These are phyloP conservation scores for Microtus agrestis DNA, from an alignment of 2,797 vertebrate genomes.

Conservation along the genomic window DNA sequence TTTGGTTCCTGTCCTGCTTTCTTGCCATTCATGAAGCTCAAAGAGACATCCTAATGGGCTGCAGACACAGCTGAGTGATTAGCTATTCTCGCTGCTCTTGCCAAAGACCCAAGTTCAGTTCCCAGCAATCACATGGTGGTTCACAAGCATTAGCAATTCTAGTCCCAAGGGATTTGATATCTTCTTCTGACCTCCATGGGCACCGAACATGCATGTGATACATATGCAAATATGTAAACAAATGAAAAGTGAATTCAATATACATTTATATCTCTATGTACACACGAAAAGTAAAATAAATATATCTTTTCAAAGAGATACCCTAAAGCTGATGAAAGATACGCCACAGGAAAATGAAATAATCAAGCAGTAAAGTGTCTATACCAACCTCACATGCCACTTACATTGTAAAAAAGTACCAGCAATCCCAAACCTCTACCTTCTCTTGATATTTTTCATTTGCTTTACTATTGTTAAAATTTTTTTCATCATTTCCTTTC, in stretches of 20 bases:
- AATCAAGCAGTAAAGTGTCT: not conserved
- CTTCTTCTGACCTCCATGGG: not conserved
- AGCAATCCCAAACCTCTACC: not conserved
- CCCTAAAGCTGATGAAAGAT: not conserved
- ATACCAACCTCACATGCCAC: not conserved
- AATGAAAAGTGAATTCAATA: not conserved
- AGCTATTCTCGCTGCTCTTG: not conserved
- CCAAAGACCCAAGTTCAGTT: not conserved
- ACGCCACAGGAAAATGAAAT: not conserved
- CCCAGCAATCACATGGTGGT: not conserved
- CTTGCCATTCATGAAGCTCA: not conserved
- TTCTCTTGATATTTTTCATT: not conserved
- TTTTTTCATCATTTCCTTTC: not conserved
- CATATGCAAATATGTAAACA: not conserved
- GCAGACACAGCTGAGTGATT: not conserved
- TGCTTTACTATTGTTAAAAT: not conserved
- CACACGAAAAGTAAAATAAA: not conserved
- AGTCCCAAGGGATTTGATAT: not conserved
- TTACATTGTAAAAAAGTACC: fast-evolving
- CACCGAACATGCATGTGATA: not conserved
- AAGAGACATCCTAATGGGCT: not conserved
- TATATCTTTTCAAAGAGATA: not conserved
- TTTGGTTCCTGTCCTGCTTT: too few relatives aligned
- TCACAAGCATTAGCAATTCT: not conserved
- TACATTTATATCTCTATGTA: not conserved